Percentiles rank a stretch among this genome's conserved stretches.
phyloP scores from a whole-genome alignment of 2,113 vertebrate species.

The Hemiscyllium ocellatum region DNA sequence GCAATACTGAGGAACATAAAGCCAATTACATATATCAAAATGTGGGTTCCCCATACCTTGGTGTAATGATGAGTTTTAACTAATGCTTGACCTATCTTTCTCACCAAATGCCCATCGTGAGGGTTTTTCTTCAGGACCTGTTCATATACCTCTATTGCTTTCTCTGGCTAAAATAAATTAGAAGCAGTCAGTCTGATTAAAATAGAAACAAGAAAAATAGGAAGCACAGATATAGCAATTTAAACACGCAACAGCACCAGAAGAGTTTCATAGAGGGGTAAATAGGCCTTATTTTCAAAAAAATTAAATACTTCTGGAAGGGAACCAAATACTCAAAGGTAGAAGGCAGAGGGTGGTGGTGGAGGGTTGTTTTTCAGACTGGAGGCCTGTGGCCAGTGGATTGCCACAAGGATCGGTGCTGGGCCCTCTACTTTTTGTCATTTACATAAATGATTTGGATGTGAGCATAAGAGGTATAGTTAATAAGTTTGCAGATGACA shows the following conservation, averaged over 20 bases:
- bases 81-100: constrained; percentile 59
- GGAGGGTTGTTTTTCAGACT: no score
- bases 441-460: no score
- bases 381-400: no score
- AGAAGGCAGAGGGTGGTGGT: no score
- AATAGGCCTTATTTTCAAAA: neutral
- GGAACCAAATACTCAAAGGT: neutral
- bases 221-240: neutral
- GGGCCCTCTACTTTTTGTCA: no score
- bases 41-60: constrained; percentile 50
- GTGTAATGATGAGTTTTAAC: constrained; percentile 63
- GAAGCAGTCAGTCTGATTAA: neutral
- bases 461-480: no score
- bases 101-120: constrained; percentile 52
- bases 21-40: neutral
- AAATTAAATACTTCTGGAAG: neutral
- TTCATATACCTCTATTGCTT: constrained; percentile 60
- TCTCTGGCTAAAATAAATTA: constrained; percentile 55
- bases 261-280: neutral
- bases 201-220: neutral
- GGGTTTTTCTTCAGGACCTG: constrained; percentile 55
- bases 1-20: neutral
- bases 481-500: no score
- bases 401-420: no score
- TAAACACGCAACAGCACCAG: neutral